Base-by-base conservation (phyloP, 2,797 vertebrate genomes). In the Microctenopoma stevenorrisi region DNA sequence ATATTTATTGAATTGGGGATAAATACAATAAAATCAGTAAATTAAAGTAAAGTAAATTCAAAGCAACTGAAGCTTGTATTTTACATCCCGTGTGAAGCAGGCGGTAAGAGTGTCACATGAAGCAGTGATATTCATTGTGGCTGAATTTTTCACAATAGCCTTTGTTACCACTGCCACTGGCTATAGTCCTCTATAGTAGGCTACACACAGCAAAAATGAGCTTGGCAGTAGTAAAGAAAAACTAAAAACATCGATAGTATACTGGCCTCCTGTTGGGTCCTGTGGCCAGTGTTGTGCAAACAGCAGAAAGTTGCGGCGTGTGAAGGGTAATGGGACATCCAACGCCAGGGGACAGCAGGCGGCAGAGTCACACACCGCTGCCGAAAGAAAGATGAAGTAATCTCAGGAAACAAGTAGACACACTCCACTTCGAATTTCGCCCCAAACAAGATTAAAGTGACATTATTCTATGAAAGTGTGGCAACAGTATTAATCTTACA, bases 281-380 rank as follows among this genome's bases (percentile, higher is more conserved):
- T 88, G 91, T 92, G 92, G 93, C 92, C 92, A 92, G 90, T 82
- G 89, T 83, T 93, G 94, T 93, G 93, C 94, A 94, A 94, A 93
- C 93, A 93, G 93, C 93, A 93, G 91, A 95, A 94, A 94, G 93
- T 94, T 94, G 92, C 90, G 73, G 91, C 92, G 93, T 93, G 92
- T 94, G 94, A 94, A 95, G 94, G 94, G 93, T 95, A 95, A 95
- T 95, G 94, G 94, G 93, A 95, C 94, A 94, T 94, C 88, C 92
- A 93, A 92, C 85, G 94, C 93, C 94, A 94, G 93, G 93, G 94
- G 91, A 94, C 93, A 94, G 90, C 90, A 89, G 92, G 91, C 88
- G 87, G 91, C 89, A 88, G 91, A 93, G 93, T 92, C 92, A 92
- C 91, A 94, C 91, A 93, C 84, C 79, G 82, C 90, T 86, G 90